Percentiles rank a stretch among this genome's conserved stretches.
Evolutionary conservation across 2,888 invertebrate species (phyloP).

Genomic region (Exephanes ischioxanthus): DNA sequence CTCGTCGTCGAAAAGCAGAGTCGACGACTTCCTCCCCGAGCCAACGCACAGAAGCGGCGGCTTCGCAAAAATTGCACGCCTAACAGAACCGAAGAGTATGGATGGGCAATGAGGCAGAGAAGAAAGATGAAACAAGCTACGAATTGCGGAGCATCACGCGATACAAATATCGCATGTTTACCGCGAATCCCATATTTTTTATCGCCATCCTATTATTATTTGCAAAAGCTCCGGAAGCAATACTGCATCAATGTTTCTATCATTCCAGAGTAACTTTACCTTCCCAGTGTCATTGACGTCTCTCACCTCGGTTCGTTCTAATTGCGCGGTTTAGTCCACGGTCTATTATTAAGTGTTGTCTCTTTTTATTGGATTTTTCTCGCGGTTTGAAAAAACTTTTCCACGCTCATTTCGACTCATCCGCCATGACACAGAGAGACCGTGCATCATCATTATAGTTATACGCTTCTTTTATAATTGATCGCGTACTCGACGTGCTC

Average conservation of each 20-base stretch:
- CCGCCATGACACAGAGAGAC: conserved; percentile 31
- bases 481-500: conserved; percentile 49
- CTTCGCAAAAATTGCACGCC: conserved; percentile 46
- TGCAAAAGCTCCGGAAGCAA: conserved; percentile 42
- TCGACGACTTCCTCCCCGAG: conserved; percentile 27
- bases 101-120: conserved; percentile 20
- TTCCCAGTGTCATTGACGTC: conserved; percentile 5
- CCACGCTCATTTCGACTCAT: conserved; percentile 27
- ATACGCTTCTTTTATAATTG: conserved; percentile 57
- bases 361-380: conserved; percentile 22
- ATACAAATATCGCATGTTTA: conserved; percentile 52
- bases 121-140: background rate
- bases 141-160: conserved; percentile 54
- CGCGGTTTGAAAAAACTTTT: conserved; percentile 5
- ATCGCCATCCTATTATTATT: conserved; percentile 22
- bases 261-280: conserved; percentile 20
- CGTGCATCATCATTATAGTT: conserved; percentile 40
- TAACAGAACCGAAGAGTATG: conserved; percentile 39
- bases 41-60: conserved; percentile 18
- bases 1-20: conserved; percentile 36
- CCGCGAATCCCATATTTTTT: conserved; percentile 9
- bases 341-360: conserved; percentile 2
- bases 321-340: conserved; percentile 4
- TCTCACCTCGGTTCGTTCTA: background rate
- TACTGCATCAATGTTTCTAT: conserved; percentile 24